Evolutionary conservation across 2,113 vertebrate genomes (phyloP).

Genomic region (Callipepla squamata): DNA sequence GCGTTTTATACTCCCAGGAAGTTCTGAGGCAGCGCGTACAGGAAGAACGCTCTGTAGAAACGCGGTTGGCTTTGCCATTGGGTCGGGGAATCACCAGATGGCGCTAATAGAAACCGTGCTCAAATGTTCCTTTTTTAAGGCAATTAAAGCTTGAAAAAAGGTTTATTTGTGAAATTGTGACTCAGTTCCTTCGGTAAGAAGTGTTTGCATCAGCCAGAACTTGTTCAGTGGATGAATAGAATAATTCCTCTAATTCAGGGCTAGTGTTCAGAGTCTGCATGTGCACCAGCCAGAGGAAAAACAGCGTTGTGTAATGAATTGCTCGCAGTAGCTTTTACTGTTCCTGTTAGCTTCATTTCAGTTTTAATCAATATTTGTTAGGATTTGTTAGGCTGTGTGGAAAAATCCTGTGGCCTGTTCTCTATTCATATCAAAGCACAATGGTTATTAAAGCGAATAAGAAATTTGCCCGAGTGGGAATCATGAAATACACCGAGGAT

Average conservation of each 20-base stretch:
- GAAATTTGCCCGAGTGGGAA: conserved; percentile 14
- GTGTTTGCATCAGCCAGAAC: conserved; percentile 47
- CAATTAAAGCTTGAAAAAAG: conserved; percentile 27
- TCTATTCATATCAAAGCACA: not conserved
- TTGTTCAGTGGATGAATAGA: conserved; percentile 26
- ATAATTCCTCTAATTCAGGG: conserved; percentile 33
- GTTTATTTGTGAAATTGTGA: conserved; percentile 49
- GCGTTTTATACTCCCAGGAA: not conserved
- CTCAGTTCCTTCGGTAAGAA: conserved; percentile 43
- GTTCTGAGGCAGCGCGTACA: not conserved
- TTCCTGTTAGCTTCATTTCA: conserved; percentile 8
- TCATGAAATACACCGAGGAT: not conserved
- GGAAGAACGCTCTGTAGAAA: not conserved
- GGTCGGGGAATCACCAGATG: conserved; percentile 49
- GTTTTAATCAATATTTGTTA: conserved; percentile 42
- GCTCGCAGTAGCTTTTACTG: conserved; percentile 31
- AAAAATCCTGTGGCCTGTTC: conserved; percentile 9
- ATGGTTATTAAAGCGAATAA: conserved; percentile 26
- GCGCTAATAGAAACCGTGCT: conserved; percentile 29
- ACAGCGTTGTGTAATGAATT: conserved; percentile 4
- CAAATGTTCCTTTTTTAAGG: not conserved
- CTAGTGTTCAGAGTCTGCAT: not conserved
- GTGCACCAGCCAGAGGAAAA: not conserved
- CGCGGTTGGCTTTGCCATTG: not conserved
- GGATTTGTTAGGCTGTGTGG: conserved; percentile 37